These are phyloP conservation scores for Colius striatus DNA, from an alignment of 2,113 vertebrate species.

Conservation along the genomic window DNA sequence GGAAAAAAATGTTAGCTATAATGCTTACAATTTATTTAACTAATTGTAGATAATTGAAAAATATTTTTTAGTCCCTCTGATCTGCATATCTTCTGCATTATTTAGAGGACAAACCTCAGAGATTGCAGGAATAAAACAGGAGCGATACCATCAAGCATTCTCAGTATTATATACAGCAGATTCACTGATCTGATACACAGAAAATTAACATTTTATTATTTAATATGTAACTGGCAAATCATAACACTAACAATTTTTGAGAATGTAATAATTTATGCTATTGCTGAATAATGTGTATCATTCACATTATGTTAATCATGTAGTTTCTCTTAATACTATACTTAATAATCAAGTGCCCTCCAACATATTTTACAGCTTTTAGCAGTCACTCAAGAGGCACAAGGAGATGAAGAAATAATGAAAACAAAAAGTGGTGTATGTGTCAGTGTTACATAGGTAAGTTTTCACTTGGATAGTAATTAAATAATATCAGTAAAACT, in stretches of 20 bases:
- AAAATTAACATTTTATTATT: background rate
- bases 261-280: background rate
- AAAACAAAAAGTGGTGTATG: background rate
- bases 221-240: background rate
- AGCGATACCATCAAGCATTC: background rate
- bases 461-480: background rate
- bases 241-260: background rate
- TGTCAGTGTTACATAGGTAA: background rate
- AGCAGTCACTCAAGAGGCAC: background rate
- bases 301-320: background rate
- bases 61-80: background rate
- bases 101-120: background rate
- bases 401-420: background rate
- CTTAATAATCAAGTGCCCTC: background rate
- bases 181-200: background rate
- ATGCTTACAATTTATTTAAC: background rate
- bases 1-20: background rate
- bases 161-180: background rate
- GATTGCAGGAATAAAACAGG: background rate
- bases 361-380: background rate
- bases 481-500: background rate
- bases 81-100: background rate
- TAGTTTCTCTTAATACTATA: background rate
- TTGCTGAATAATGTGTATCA: background rate
- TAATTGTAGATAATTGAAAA: background rate